Base-by-base conservation (phyloP, 1,140 invertebrate genomes). In the Cydia strobilella region DNA sequence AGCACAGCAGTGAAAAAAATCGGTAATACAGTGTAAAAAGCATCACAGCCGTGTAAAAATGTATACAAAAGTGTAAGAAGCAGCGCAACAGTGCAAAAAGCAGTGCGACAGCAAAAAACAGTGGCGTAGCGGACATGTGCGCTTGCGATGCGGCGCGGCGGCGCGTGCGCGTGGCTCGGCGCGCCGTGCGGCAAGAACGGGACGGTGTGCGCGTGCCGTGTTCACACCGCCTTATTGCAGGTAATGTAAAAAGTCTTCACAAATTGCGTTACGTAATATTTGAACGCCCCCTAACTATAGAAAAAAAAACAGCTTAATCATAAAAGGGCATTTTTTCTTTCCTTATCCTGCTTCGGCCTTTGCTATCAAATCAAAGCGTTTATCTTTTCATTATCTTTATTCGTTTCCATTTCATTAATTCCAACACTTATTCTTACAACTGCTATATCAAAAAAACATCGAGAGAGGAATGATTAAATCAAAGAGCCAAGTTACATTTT, bases 81-180 rank as follows among this genome's bases (percentile, higher is more conserved):
- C 42, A 45, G 42, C 4, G 13, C 6, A 23, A 59, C 54, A 59
- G 54, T 59, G 54, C 10, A 23, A 59, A 23, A 23, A 54, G n/a
- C 48, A 54, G 54, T 59, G 54, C 54, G 10, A 59, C 18, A 20
- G 54, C n/a, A 12, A 9, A 59, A 23, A 59, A 12, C 54, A 31
- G 71, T 63, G 71, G 76, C 69, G 76, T 27, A 62, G 78, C 74
- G 76, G 51, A 74, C 35, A 77, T 76, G 82, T 72, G 78, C 83
- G 85, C 82, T 79, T 79, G 85, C 81, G 82, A 91, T 90, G 89
- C 83, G 79, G 82, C 86, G 86, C 83, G 88, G 84, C 76, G 85
- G 88, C 88, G 89, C 90, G 83, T 92, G 90, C 90, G 85, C 90
- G 82, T 84, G 85, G 82, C 85, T 92, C 76, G 90, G 89, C 80